phyloP scores from a whole-genome alignment of 2,888 invertebrate genomes.

The Stramonita haemastoma region DNA sequence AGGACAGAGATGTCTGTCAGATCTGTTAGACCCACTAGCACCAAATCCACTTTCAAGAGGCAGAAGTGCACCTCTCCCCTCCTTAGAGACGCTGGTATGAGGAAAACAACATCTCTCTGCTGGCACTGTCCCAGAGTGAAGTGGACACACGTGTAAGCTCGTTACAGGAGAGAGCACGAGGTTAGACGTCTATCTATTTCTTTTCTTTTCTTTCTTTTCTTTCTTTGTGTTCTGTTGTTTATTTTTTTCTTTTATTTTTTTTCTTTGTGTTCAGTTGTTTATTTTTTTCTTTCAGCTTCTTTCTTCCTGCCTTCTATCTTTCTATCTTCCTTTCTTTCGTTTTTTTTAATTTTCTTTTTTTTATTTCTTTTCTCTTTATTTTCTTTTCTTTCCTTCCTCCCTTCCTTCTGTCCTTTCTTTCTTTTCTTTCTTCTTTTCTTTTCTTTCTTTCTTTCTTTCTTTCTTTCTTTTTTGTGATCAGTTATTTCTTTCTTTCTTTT shows the following conservation, averaged over 20 bases:
- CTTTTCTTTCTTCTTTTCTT: neutral
- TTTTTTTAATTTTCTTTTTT: neutral
- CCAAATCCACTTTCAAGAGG: no score
- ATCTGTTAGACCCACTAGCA: no score
- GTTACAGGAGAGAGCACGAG: no score
- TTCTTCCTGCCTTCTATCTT: neutral
- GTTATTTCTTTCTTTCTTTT: slow-evolving; percentile 16
- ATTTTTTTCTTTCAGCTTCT: neutral
- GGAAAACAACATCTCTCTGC: neutral
- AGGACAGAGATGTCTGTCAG: no score
- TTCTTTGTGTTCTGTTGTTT: neutral
- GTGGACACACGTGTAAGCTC: no score
- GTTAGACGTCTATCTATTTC: neutral
- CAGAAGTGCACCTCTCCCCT: no score
- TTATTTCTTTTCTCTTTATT: neutral
- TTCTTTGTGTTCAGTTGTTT: neutral
- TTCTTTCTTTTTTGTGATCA: slow-evolving; percentile 28
- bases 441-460: neutral
- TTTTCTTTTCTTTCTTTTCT: no score
- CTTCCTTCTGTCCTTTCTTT: neutral
- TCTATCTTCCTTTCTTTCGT: neutral
- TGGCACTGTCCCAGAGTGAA: neutral
- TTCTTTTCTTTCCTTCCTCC: neutral
- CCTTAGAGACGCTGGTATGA: no score
- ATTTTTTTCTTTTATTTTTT: neutral